Evolutionary conservation across 1,140 invertebrate species (phyloP).

Genomic region (Zaprionus camerounensis): DNA sequence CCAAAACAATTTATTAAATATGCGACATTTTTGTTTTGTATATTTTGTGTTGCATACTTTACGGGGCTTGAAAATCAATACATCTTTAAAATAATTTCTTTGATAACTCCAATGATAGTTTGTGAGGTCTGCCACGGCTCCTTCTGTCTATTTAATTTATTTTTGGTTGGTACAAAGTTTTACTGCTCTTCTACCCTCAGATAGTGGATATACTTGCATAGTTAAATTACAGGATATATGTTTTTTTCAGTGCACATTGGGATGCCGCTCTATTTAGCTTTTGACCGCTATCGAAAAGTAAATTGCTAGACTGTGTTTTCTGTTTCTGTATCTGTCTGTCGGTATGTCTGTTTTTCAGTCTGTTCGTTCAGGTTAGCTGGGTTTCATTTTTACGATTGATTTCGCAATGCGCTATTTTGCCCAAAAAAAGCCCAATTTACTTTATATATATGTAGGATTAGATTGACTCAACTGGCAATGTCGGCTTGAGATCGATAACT

Average conservation of each 20-base stretch:
- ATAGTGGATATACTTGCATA: too few relatives aligned
- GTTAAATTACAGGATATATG: too few relatives aligned
- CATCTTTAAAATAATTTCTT: too few relatives aligned
- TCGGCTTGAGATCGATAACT: slow-evolving; percentile 6
- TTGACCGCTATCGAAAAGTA: slow-evolving; percentile 2
- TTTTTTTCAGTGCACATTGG: background rate
- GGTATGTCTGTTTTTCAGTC: background rate
- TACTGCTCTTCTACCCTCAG: too few relatives aligned
- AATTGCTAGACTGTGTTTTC: background rate
- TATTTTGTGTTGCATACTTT: too few relatives aligned
- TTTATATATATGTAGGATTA: background rate
- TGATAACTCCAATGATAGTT: too few relatives aligned
- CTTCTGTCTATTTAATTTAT: too few relatives aligned
- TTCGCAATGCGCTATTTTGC: slow-evolving; percentile 31
- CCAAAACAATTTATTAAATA: too few relatives aligned
- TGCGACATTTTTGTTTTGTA: too few relatives aligned
- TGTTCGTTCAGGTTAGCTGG: slow-evolving; percentile 16
- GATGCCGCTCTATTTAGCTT: background rate
- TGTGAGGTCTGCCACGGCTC: too few relatives aligned
- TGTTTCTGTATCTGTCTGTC: background rate
- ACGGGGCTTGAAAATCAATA: too few relatives aligned
- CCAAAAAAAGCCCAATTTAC: background rate
- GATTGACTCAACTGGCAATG: background rate
- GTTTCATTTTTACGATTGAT: slow-evolving; percentile 34
- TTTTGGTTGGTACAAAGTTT: too few relatives aligned